Evolutionary conservation across 1,140 invertebrate genomes (phyloP).

Genomic region (Ectropis grisescens): DNA sequence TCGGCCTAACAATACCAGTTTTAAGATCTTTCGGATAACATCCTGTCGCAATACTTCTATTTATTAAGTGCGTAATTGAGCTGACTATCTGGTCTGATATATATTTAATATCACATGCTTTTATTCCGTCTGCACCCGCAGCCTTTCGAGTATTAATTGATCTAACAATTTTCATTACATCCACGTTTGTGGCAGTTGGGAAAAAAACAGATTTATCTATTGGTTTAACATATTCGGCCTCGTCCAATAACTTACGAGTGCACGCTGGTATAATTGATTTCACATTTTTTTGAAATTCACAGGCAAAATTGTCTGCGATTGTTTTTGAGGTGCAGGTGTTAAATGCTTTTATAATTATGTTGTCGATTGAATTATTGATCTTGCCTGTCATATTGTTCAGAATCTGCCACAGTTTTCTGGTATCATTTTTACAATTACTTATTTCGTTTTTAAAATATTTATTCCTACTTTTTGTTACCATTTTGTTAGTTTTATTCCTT

Average conservation of each 20-base stretch:
- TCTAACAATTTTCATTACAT: conserved; percentile 6
- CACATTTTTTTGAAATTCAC: conserved; percentile 5
- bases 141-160: conserved; percentile 5
- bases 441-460: conserved; percentile 4
- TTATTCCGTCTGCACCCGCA: conserved; percentile 6
- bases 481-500: conserved; percentile 10
- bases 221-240: not conserved
- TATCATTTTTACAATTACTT: conserved; percentile 3
- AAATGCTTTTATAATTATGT: conserved; percentile 8
- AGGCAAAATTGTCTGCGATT: conserved; percentile 6
- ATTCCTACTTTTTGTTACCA: conserved; percentile 4
- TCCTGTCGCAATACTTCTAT: conserved; percentile 4
- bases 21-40: conserved; percentile 7
- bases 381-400: conserved; percentile 6
- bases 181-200: not conserved
- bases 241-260: not conserved
- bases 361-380: conserved; percentile 7
- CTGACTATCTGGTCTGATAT: conserved; percentile 3
- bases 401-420: conserved; percentile 6
- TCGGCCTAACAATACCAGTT: conserved; percentile 7
- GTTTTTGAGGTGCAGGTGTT: conserved; percentile 1
- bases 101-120: conserved; percentile 7
- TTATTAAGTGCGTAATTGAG: conserved; percentile 7
- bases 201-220: conserved; percentile 2
- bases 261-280: conserved; percentile 2